Evolutionary conservation across 2,888 invertebrate genomes (phyloP), one percentile per base, ranked within the genome.

Genomic region (Agonopterix alstromeriana): DNA sequence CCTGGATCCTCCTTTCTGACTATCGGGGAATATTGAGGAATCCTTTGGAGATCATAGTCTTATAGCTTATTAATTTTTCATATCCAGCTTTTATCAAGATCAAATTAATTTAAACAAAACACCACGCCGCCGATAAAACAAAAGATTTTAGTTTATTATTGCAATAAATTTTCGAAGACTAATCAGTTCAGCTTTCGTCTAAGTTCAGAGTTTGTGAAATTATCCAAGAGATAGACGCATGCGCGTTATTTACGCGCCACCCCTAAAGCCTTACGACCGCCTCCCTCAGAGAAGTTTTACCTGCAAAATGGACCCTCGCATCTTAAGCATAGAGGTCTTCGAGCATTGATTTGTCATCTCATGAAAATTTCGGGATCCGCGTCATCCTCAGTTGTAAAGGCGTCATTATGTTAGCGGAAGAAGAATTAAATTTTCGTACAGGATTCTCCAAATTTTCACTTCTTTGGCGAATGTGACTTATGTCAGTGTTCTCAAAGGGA

Each of bases 181-280:
- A 64, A 63, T 64, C 61, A 53, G 59, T 58, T 59, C 54, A 64
- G 64, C 63, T 46, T 63, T 64, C 59, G 52, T 48, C 64, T 57
- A 74, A 82, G 67, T 79, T 82, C 63, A 65, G 70, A 80, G 72
- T 81, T 78, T 68, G 58, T 68, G 67, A 74, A 78, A 74, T 72
- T 71, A 73, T 77, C 73, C 59, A 72, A 65, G 63, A 68, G 70
- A 76, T 63, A 70, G 73, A 83, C 89, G 89, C 89, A 85, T 87
- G 89, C 89, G 89, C 84, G 76, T 58, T 51, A 65, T 74, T 75
- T 78, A 42, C 84, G 88, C 86, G 75, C 87, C 89, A 88, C 89
- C 89, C 89, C 86, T 86, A 61, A 64, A 82, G 76, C 78, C 79
- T 80, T 86, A 87, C 86, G 87, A 86, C 87, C 88, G 88, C 87